Evolutionary conservation across 1,140 invertebrate genomes (phyloP).

Genomic region (Triops cancriformis): DNA sequence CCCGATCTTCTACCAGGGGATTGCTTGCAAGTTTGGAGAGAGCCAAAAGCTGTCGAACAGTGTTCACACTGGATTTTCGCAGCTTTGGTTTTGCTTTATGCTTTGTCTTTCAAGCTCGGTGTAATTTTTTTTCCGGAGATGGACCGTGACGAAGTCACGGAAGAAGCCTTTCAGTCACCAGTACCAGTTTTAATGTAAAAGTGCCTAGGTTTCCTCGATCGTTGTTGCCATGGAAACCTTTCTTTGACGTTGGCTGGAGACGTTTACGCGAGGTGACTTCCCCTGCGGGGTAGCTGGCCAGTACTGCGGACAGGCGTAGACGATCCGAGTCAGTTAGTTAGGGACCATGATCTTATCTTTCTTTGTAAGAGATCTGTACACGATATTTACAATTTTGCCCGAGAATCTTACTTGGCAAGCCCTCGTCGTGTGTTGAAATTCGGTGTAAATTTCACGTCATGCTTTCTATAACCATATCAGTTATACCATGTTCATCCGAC

Average conservation of each 20-base stretch:
- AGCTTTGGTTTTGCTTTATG: no score
- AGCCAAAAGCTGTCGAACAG: no score
- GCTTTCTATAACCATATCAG: no score
- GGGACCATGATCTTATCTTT: neutral
- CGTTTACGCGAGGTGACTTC: neutral
- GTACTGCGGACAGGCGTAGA: neutral
- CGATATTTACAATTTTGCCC: no score
- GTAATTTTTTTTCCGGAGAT: neutral
- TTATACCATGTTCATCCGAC: no score
- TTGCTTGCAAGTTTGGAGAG: no score
- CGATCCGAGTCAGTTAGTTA: neutral
- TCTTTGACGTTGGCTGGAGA: neutral
- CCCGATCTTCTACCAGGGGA: neutral
- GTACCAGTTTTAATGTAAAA: neutral
- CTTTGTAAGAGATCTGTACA: neutral
- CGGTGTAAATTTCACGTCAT: no score
- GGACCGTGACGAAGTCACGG: neutral
- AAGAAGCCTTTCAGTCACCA: neutral
- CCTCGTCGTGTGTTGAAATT: no score
- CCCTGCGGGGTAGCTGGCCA: neutral
- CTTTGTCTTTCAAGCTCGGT: no score
- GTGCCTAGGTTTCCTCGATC: neutral
- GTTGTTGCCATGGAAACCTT: conserved; percentile 6
- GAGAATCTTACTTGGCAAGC: no score
- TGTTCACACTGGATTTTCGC: no score